Base-by-base conservation (phyloP, 1,140 invertebrate genomes). In the Carposina sasakii region DNA sequence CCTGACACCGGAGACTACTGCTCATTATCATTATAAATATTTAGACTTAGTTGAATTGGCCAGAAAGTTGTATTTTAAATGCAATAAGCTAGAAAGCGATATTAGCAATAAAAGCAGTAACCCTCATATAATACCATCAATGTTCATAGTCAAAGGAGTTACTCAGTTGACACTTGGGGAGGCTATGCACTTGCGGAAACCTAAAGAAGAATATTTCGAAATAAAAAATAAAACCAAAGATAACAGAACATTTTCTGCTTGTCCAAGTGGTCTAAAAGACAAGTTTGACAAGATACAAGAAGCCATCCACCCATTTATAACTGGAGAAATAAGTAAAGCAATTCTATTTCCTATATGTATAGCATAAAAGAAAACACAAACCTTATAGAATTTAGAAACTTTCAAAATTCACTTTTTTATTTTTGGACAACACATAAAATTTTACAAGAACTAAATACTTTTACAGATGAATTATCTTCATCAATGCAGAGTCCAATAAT, bases 101-200 rank as follows among this genome's bases (percentile, higher is more conserved):
- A 36, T 22, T 12, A n/a, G 26, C 37, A 6, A 28, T 13, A 12
- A 40, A 51, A 1, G 21, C 39, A 26, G 31, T 28, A 21, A 37
- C 28, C 10, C 54, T 16, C 67, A 73, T 44, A 31, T 71, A 34
- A 51, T 74, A 37, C 58, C 66, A 48, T 50, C 74, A 54, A 79
- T 58, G 68, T 86, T 77, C 51, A 71, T 85, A 47, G 71, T 85
- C 0, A 82, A 75, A 68, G 76, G 79, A 30, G 68, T 81, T 21
- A 85, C 82, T 17, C 76, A 86, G 26, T 53, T 86, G 47, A 70
- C 65, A 50, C 69, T 85, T 58, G 78, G 77, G 37, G 76, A 83
- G 47, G 74, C 74, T 48, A 57, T 69, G 23, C 81, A 85, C 64
- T 46, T 61, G n/a, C 41, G 72, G 6, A 82, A 76, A 55, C 82